Evolutionary conservation across 2,113 vertebrate genomes (phyloP), one percentile per base, ranked within the genome.

Genomic region (Thomomys bottae): DNA sequence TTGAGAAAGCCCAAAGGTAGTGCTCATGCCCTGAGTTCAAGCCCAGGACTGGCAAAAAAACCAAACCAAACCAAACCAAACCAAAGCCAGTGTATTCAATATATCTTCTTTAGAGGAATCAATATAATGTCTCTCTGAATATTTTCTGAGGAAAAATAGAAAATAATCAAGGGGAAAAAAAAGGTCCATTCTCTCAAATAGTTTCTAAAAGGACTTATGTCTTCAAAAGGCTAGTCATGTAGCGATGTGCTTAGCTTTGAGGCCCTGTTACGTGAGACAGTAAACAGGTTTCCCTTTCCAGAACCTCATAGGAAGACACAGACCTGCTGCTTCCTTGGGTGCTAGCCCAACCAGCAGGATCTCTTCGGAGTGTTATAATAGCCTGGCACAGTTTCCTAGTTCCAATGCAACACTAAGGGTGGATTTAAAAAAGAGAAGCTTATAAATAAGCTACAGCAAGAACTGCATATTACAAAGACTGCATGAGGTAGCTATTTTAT

Each of bases 401-500:
- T 88, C n/a, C 57, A 92, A 26, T 40, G 73, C 28, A 85, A 73
- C 82, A 86, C 11, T 57, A 71, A 91, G 59, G 49, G 38, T 76
- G 26, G 11, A 36, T 40, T 87, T 68, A 73, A 59, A 87, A 91
- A 71, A 40, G 9, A 88, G 26, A 54, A 49, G 45, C 36, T 71
- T 84, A 59, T 54, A 84, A 80, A n/a, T 36, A 54, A 90, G 67
- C 30, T 77, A n/a, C 6, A 88, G 40, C 12, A 90, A 95, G 24
- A n/a, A 54, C 49, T 61, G 0, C 2, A 34, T 63, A 67, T 78
- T 23, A 92, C 32, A 85, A 67, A 72, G 78, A 28, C 0, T 77
- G 32, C n/a, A 26, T 84, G 9, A 24, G 30, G 68, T 14, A 88
- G 89, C 26, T 30, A 63, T 8, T 92, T 45, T 88, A 78, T 85